phyloP scores from a whole-genome alignment of 2,888 invertebrate species.

The Apodemia mormo region DNA sequence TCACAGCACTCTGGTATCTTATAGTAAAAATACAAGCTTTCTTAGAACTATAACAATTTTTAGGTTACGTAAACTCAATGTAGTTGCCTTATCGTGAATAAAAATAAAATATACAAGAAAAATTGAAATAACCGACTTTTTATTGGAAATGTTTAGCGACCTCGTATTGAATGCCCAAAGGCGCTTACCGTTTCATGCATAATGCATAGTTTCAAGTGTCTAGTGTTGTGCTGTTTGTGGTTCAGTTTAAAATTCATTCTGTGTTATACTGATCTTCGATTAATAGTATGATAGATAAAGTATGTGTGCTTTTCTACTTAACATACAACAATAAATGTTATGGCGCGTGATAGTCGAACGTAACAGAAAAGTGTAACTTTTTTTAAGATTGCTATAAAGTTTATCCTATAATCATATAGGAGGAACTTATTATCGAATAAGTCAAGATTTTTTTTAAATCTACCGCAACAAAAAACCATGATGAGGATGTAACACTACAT shows the following conservation, averaged over 20 bases:
- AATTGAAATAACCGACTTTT: slow-evolving; percentile 17
- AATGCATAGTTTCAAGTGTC: slow-evolving; percentile 34
- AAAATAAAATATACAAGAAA: slow-evolving; percentile 12
- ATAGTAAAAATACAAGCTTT: too few species aligned
- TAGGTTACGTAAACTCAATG: neutral
- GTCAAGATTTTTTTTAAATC: too few species aligned
- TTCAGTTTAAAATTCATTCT: slow-evolving; percentile 31
- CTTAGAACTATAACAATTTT: neutral
- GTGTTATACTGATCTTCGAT: neutral
- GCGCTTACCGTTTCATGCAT: slow-evolving; percentile 31
- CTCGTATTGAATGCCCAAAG: slow-evolving; percentile 27
- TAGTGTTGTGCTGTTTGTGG: slow-evolving; percentile 30
- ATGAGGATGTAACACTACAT: too few species aligned
- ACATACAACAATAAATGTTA: too few species aligned
- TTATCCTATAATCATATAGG: too few species aligned
- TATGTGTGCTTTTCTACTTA: neutral
- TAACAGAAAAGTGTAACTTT: too few species aligned
- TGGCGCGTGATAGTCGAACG: too few species aligned
- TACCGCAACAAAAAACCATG: too few species aligned
- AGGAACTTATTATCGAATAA: too few species aligned
- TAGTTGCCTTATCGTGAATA: neutral
- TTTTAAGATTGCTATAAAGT: too few species aligned
- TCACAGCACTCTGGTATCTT: too few species aligned
- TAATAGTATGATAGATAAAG: neutral
- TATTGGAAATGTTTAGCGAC: slow-evolving; percentile 27